Evolutionary conservation across 2,797 vertebrate species (phyloP).

Genomic region (Sebastes nivosus): DNA sequence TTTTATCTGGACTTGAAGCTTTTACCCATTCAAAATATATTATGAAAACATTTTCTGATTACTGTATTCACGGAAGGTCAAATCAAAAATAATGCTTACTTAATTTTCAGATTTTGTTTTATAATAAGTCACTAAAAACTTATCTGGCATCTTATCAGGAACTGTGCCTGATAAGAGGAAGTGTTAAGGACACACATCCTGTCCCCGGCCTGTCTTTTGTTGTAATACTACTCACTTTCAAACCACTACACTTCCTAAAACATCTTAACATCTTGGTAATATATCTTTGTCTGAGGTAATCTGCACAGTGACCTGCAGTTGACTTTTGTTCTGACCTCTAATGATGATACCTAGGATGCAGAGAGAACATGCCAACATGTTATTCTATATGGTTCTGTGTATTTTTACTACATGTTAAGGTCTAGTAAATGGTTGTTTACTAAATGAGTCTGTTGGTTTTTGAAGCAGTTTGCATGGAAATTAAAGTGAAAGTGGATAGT

Average conservation of each 20-base stretch:
- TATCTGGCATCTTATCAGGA: background rate
- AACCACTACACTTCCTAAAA: background rate
- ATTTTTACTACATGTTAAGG: background rate
- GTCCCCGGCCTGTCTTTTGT: background rate
- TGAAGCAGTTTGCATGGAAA: background rate
- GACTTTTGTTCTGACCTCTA: background rate
- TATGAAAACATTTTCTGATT: background rate
- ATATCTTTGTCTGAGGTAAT: background rate
- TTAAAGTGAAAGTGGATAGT: background rate
- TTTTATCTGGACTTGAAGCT: background rate
- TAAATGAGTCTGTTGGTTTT: background rate
- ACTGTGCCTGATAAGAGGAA: constrained; percentile 7
- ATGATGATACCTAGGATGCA: background rate
- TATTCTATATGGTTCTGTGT: background rate
- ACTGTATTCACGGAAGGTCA: background rate
- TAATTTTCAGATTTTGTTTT: background rate
- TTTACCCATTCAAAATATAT: background rate
- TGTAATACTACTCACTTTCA: background rate
- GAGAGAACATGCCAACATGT: background rate
- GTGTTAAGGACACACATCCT: background rate
- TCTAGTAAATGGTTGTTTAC: background rate
- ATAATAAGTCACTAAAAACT: background rate
- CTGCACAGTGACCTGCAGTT: background rate
- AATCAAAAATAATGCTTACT: background rate
- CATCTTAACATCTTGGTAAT: background rate